Conservation (phyloP, 2,888 invertebrate genomes). For the Sphaeridia pumilis region DNA sequence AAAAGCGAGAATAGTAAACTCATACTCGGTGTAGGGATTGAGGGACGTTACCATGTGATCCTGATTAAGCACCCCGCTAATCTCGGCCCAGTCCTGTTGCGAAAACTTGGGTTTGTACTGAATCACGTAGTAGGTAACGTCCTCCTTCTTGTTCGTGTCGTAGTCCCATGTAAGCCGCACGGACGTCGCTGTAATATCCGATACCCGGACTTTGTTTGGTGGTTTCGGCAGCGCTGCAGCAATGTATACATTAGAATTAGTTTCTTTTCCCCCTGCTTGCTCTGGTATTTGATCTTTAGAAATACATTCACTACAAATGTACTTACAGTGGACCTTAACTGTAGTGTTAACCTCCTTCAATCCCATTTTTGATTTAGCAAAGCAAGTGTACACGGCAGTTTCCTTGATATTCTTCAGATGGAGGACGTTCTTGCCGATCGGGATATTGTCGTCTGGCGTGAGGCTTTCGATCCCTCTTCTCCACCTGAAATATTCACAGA, state of each 20-base stretch:
- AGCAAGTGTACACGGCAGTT: slow-evolving; percentile 93
- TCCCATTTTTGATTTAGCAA: slow-evolving; percentile 86
- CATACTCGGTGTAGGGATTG: slow-evolving; percentile 90
- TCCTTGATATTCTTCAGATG: slow-evolving; percentile 74
- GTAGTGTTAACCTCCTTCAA: slow-evolving; percentile 75
- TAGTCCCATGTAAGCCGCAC: slow-evolving; percentile 89
- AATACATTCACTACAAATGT: background rate
- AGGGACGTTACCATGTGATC: slow-evolving; percentile 81
- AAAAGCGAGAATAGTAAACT: slow-evolving; percentile 88
- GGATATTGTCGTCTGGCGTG: slow-evolving; percentile 74
- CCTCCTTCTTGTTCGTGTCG: slow-evolving; percentile 59
- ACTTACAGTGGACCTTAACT: slow-evolving; percentile 92
- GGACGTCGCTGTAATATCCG: slow-evolving; percentile 86
- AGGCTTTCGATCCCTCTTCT: slow-evolving; percentile 70
- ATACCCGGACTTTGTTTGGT: slow-evolving; percentile 77
- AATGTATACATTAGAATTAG: background rate
- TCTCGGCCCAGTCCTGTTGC: slow-evolving; percentile 81
- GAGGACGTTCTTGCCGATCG: slow-evolving; percentile 64
- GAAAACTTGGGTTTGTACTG: slow-evolving; percentile 93
- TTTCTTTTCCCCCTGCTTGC: background rate
- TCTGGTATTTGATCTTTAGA: background rate
- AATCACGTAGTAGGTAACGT: slow-evolving; percentile 90
- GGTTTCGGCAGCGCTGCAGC: slow-evolving; percentile 79
- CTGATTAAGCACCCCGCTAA: slow-evolving; percentile 83
- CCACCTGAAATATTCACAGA: slow-evolving; percentile 45